Percentiles rank a stretch among this genome's conserved stretches.
Evolutionary conservation across 2,113 vertebrate genomes (phyloP).

Genomic region (Pampusana beccarii): DNA sequence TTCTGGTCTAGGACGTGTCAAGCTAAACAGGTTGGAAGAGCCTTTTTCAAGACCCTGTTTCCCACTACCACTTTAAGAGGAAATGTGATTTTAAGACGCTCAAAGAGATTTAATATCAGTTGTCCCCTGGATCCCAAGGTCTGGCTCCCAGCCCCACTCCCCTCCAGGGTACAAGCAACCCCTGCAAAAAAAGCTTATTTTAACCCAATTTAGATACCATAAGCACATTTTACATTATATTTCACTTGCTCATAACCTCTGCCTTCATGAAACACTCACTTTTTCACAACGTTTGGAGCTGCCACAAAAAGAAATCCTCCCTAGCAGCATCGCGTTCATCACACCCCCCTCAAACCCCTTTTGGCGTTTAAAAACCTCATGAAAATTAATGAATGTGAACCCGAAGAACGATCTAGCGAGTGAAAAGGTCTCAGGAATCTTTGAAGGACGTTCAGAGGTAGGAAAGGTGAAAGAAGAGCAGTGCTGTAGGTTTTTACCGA

Average conservation of each 20-base stretch:
- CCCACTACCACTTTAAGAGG: background rate
- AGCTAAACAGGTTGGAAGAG: background rate
- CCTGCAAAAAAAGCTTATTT: background rate
- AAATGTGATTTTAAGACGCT: background rate
- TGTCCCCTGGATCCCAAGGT: background rate
- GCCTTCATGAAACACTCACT: background rate
- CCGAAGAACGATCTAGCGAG: background rate
- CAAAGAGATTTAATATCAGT: background rate
- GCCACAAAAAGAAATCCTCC: background rate
- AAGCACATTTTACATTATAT: accelerated
- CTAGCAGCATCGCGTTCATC: accelerated
- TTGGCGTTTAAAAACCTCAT: background rate
- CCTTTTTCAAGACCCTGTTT: background rate
- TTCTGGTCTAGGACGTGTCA: accelerated
- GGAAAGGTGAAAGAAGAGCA: slow-evolving; percentile 40
- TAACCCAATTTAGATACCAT: background rate
- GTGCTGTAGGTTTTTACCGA: slow-evolving; percentile 78
- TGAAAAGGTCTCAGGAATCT: background rate
- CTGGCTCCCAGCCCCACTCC: slow-evolving; percentile 14
- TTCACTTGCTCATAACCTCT: background rate
- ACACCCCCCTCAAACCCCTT: background rate
- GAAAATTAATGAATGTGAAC: accelerated
- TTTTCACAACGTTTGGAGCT: background rate
- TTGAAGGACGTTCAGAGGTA: accelerated
- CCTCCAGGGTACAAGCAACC: background rate